Base-by-base conservation (phyloP, 2,797 vertebrate species). In the Furcifer pardalis region DNA sequence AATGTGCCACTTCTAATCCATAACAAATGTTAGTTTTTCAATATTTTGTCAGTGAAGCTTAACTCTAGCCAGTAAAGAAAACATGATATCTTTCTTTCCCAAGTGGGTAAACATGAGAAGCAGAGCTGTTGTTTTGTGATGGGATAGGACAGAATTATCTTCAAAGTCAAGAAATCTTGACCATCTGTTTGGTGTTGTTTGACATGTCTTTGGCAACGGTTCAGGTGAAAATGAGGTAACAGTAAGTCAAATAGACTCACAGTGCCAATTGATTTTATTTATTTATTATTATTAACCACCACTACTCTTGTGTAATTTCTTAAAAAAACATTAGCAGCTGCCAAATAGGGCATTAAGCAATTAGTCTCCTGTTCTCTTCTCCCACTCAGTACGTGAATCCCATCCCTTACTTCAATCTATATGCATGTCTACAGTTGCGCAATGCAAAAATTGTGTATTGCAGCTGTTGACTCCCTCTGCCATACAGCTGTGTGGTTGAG, bases 221-320 rank as follows among this genome's bases (percentile, higher is more conserved):
- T 91, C 83, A 83, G 90, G 87, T 91, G 87, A 94, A 94, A 93
- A 95, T 93, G 89, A 93, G 86, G 84, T 94, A 96, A 94, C 90
- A 93, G 91, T 79, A 92, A 91, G 77, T 91, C 83, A 93, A 94
- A 91, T 89, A 92, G 84, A 60, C 89, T 91, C 77, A 81, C 85
- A 0, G 0, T 91, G 91, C 89, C 87, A 92, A 87, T 92, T 91
- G 82, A 92, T 90, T 92, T 92, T 82, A 88, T 90, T 88, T 91
- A 94, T 94, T 92, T 91, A 83, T 92, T 90, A 92, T 92, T 83
- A 88, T 90, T 88, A 91, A 94, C 86, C 93, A 65, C 78, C 86
- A 89, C 92, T 89, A 91, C 40, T 1, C 68, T 84, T 94, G 88
- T 92, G 88, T 89, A 86, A 59, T 46, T 79, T 89, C 79, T n/a